These are phyloP conservation scores for Polylopha cassiicola DNA, from an alignment of 2,888 invertebrate species.

Conservation along the genomic window DNA sequence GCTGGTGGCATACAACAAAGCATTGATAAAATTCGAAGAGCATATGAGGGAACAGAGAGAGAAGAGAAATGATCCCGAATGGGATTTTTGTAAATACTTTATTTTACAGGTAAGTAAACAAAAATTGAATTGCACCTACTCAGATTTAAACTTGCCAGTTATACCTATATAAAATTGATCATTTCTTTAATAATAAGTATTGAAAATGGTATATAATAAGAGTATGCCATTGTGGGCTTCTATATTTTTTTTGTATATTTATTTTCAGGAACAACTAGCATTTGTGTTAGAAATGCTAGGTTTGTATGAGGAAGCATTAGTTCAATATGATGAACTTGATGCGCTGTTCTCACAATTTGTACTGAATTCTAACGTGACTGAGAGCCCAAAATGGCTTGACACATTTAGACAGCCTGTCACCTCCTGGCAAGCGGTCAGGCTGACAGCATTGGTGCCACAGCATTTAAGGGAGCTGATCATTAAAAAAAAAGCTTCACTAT, in stretches of 20 bases:
- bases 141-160: too few relatives aligned
- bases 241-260: too few relatives aligned
- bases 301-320: conserved; percentile 93
- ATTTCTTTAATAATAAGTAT: too few relatives aligned
- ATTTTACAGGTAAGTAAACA: conserved; percentile 83
- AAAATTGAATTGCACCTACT: conserved; percentile 4
- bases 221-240: too few relatives aligned
- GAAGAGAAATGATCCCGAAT: conserved; percentile 90
- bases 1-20: conserved; percentile 90
- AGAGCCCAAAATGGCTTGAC: conserved; percentile 90
- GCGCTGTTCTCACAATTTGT: conserved; percentile 98
- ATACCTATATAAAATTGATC: too few relatives aligned
- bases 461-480: conserved; percentile 69
- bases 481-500: conserved; percentile 80
- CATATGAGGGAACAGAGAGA: conserved; percentile 93
- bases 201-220: too few relatives aligned
- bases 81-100: conserved; percentile 97
- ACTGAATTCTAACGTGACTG: conserved; percentile 93
- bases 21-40: conserved; percentile 91
- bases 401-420: conserved; percentile 88
- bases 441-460: conserved; percentile 78
- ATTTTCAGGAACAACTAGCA: conserved; percentile 92
- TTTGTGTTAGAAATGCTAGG: conserved; percentile 96
- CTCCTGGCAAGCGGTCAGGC: conserved; percentile 89
- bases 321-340: conserved; percentile 98